phyloP scores from a whole-genome alignment of 2,797 vertebrate species.

The Macrochelys suwanniensis region DNA sequence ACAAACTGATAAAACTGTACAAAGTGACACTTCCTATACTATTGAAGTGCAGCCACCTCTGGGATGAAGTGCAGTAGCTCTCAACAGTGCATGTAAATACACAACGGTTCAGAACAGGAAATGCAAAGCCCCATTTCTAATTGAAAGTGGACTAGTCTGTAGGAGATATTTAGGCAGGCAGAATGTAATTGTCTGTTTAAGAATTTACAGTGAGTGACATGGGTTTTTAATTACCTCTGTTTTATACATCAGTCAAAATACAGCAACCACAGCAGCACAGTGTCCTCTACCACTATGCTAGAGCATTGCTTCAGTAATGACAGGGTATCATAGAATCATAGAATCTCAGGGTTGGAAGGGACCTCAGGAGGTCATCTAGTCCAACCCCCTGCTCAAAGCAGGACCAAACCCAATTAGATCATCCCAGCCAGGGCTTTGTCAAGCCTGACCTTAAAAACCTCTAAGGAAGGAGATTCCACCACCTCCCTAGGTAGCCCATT shows the following conservation, averaged over 20 bases:
- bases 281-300: neutral
- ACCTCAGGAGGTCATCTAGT: too few species aligned
- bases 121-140: neutral
- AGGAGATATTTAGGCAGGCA: neutral
- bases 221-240: neutral
- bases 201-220: neutral
- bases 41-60: neutral
- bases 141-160: neutral
- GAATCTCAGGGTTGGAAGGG: too few species aligned
- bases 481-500: too few species aligned
- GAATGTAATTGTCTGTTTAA: neutral
- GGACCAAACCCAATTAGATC: too few species aligned
- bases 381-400: too few species aligned
- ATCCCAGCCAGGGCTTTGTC: too few species aligned
- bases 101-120: neutral
- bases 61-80: neutral
- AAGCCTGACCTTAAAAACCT: too few species aligned
- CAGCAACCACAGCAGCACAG: neutral
- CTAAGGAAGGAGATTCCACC: too few species aligned
- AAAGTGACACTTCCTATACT: neutral
- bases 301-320: neutral
- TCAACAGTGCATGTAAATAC: neutral
- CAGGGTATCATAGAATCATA: too few species aligned
- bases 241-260: neutral
- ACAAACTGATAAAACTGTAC: neutral